Evolutionary conservation across 2,888 invertebrate genomes (phyloP).

Genomic region (Hoplodrina blanda): DNA sequence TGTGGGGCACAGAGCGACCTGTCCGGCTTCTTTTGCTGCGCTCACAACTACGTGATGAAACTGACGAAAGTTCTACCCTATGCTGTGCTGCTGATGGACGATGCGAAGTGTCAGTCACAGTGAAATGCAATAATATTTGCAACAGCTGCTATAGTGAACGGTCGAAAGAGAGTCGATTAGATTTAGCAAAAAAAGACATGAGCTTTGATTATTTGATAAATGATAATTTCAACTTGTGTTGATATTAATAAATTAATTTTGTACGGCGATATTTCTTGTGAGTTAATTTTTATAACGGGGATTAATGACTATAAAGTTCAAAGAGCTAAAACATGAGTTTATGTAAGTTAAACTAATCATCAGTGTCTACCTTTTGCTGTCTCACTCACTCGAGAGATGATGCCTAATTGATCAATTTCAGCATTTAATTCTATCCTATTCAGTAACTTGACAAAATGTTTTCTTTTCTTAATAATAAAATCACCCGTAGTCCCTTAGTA

Average conservation of each 20-base stretch:
- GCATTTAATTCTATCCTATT: not conserved
- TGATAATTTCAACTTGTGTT: conserved; percentile 17
- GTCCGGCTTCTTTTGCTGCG: conserved; percentile 76
- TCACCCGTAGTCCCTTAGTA: conserved; percentile 37
- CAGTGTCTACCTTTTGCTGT: not conserved
- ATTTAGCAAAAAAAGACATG: conserved; percentile 15
- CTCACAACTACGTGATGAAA: conserved; percentile 69
- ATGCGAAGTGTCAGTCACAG: conserved; percentile 16
- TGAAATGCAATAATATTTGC: conserved; percentile 30
- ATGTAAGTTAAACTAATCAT: conserved; percentile 6
- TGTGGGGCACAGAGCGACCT: conserved; percentile 85
- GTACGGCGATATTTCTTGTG: conserved; percentile 8
- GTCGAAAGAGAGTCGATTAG: conserved; percentile 11
- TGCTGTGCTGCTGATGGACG: conserved; percentile 40
- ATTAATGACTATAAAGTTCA: conserved; percentile 14
- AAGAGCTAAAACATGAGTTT: not conserved
- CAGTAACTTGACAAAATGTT: not conserved
- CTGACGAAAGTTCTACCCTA: conserved; percentile 76
- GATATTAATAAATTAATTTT: conserved; percentile 33
- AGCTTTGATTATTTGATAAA: conserved; percentile 29
- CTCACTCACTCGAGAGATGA: not conserved
- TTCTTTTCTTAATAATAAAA: conserved; percentile 7
- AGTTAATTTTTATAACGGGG: conserved; percentile 1
- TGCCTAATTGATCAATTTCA: not conserved
- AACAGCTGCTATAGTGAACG: conserved; percentile 32